Evolutionary conservation across 2,888 invertebrate genomes (phyloP).

Genomic region (Cyclophora albipunctata): DNA sequence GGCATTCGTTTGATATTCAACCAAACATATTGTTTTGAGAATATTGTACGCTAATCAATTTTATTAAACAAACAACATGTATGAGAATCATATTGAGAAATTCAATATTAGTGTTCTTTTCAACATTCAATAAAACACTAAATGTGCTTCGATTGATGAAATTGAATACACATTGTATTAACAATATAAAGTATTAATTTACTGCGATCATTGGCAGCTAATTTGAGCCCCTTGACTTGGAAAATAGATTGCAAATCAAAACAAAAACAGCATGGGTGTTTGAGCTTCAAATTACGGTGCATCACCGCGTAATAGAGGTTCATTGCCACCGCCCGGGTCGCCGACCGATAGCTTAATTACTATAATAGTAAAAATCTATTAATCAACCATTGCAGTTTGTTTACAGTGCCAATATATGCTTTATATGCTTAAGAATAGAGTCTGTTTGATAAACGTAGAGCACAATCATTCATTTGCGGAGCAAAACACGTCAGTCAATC

Average conservation of each 20-base stretch:
- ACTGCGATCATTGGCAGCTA: too few species aligned
- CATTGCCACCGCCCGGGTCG: constrained; percentile 23
- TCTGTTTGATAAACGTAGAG: constrained; percentile 17
- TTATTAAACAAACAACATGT: too few species aligned
- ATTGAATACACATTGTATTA: too few species aligned
- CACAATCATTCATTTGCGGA: constrained; percentile 31
- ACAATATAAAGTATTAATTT: too few species aligned
- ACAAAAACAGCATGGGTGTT: constrained; percentile 14
- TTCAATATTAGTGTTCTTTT: too few species aligned
- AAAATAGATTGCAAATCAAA: constrained; percentile 7
- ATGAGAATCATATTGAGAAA: too few species aligned
- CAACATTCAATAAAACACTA: too few species aligned
- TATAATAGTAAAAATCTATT: constrained; percentile 35
- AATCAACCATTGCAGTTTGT: constrained; percentile 17
- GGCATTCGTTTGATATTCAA: too few species aligned
- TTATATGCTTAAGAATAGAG: constrained; percentile 16
- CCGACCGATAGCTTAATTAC: constrained; percentile 38
- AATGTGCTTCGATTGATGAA: too few species aligned
- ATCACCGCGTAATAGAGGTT: constrained; percentile 7
- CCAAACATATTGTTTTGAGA: too few species aligned
- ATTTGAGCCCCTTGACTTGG: constrained; percentile 1
- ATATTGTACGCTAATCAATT: too few species aligned
- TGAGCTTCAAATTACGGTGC: constrained; percentile 13
- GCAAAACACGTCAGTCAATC: constrained; percentile 26
- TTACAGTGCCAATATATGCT: constrained; percentile 18